Conservation (phyloP, 2,797 vertebrate species). For the Diplodus sargus region DNA sequence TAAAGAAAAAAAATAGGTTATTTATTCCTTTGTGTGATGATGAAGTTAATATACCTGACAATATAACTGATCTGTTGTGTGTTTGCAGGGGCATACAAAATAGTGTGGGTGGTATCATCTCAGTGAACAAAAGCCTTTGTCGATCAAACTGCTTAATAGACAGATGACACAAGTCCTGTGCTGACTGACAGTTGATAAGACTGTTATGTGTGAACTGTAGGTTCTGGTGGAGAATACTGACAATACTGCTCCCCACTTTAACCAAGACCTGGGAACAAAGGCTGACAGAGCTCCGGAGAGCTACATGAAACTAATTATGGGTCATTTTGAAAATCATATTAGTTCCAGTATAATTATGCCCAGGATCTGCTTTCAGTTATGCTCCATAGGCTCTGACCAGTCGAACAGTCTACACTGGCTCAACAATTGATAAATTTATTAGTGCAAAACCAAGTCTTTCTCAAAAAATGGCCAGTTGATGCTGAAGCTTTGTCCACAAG, state of each 20-base stretch:
- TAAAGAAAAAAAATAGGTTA: too few relatives aligned
- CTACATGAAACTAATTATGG: slow-evolving; percentile 70
- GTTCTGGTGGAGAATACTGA: slow-evolving; percentile 30
- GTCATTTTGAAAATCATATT: slow-evolving; percentile 77
- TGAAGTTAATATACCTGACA: too few relatives aligned
- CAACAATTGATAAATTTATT: slow-evolving; percentile 50
- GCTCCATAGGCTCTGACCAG: slow-evolving; percentile 48
- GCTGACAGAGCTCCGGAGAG: slow-evolving; percentile 55
- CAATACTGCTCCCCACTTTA: slow-evolving; percentile 41
- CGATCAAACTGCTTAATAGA: not conserved
- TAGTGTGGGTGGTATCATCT: not conserved
- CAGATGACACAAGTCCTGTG: not conserved
- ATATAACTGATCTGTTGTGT: not conserved
- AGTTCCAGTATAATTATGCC: slow-evolving; percentile 76
- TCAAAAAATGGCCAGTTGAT: not conserved
- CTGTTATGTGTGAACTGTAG: slow-evolving; percentile 2
- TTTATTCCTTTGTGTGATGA: too few relatives aligned
- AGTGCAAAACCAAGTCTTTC: not conserved
- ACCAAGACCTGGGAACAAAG: slow-evolving; percentile 61
- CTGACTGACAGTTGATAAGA: not conserved
- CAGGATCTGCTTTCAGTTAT: slow-evolving; percentile 60
- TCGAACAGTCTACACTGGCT: slow-evolving; percentile 32
- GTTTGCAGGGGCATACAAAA: not conserved
- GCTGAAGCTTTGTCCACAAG: slow-evolving; percentile 34
- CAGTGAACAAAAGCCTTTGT: not conserved